These are phyloP conservation scores for Rhagophthalmus giganteus DNA, from an alignment of 2,888 invertebrate species.

Conservation along the genomic window DNA sequence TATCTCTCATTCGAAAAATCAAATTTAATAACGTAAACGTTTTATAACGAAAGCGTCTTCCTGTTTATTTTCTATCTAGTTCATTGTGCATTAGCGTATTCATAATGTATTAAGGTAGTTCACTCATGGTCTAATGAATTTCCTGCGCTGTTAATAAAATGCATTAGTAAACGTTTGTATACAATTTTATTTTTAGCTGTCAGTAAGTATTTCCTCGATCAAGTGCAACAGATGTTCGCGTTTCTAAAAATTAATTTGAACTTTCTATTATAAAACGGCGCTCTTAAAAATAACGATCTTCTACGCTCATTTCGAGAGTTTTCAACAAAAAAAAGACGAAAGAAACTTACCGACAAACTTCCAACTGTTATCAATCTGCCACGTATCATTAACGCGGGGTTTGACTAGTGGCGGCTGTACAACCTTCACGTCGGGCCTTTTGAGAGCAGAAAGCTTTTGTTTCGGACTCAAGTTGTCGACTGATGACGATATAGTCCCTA, in stretches of 20 bases:
- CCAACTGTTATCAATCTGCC: conserved; percentile 90
- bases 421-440: conserved; percentile 68
- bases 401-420: conserved; percentile 71
- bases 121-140: neutral
- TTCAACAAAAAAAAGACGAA: neutral
- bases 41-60: neutral
- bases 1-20: too few relatives aligned
- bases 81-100: neutral
- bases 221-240: neutral
- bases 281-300: too few relatives aligned
- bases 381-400: conserved; percentile 61
- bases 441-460: conserved; percentile 43
- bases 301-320: too few relatives aligned
- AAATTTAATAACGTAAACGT: neutral
- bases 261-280: too few relatives aligned
- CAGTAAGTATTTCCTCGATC: neutral
- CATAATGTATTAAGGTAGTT: too few relatives aligned
- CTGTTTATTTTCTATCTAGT: neutral
- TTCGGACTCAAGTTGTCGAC: conserved; percentile 68
- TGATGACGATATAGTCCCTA: conserved; percentile 63
- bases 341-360: conserved; percentile 75
- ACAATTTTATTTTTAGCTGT: neutral
- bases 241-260: too few relatives aligned
- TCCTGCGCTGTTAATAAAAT: neutral
- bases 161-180: neutral